Base-by-base conservation (phyloP, 2,797 vertebrate species). In the Sylvia borin region DNA sequence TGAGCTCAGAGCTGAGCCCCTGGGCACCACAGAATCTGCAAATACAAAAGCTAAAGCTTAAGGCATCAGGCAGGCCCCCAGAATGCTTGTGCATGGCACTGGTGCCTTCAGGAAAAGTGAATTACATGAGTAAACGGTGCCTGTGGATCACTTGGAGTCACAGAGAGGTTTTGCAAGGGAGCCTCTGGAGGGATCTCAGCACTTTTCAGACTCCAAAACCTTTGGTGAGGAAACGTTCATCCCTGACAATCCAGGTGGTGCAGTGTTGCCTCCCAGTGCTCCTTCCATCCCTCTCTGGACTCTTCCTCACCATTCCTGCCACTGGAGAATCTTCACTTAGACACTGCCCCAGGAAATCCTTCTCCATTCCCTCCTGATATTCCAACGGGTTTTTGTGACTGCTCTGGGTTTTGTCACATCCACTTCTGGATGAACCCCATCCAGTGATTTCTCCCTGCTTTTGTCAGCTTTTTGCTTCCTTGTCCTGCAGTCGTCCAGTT, bases 121-220 rank as follows among this genome's bases (percentile, higher is more conserved):
- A 11, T 66, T 38, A 57, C 19, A 0, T 5, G 0, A 8, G 34
- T 5, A 5, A 9, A 11, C 2, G 14, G 13, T 62, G 43, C 27
- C 58, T 40, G 8, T 7, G 55, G 8, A 5, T 61, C 53, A 4
- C 53, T 9, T 3, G 6, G 76, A 42, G 61, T 16, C 5, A 1
- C 16, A 5, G 24, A 36, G 57, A n/a, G 43, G 53, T 15, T 67
- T 42, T 29, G 29, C 3, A 4, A 13, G 36, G 40, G 47, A 73
- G 2, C 6, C 32, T 80, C 62, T 55, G 74, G 66, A 51, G 73
- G 62, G 2, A 9, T 53, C 85, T 78, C 1, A 1, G 32, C 9
- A 2, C 21, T 38, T 13, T 61, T 16, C 54, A 50, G 22, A 7
- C 4, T 66, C 16, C 0, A 7, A 17, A 62, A n/a, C 2, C 42